These are phyloP conservation scores for Tipula lateralis DNA, from an alignment of 2,888 invertebrate genomes.

Conservation along the genomic window DNA sequence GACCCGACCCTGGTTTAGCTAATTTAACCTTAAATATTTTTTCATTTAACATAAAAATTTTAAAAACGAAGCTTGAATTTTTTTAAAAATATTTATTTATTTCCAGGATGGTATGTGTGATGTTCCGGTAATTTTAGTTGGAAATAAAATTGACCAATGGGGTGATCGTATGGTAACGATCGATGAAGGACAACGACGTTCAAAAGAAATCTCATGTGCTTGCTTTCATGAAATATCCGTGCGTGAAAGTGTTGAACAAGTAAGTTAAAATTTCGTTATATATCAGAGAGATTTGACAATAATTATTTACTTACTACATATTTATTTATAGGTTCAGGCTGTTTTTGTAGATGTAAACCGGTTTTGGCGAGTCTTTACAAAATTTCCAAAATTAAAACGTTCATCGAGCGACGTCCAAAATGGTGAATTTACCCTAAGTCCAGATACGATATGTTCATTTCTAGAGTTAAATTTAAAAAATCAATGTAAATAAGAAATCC, in stretches of 20 bases:
- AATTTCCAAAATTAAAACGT: constrained; percentile 60
- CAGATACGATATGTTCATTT: constrained; percentile 50
- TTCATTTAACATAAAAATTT: too few relatives aligned
- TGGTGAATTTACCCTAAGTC: constrained; percentile 52
- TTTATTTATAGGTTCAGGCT: constrained; percentile 57
- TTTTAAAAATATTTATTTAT: too few relatives aligned
- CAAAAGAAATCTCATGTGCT: constrained; percentile 73
- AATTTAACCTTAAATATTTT: too few relatives aligned
- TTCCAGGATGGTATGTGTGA: constrained; percentile 59
- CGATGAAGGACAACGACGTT: constrained; percentile 69
- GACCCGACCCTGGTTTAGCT: too few relatives aligned
- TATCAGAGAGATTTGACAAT: neutral
- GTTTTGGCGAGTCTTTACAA: constrained; percentile 68
- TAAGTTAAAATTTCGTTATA: constrained; percentile 40
- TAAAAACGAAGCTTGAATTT: too few relatives aligned
- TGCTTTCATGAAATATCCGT: constrained; percentile 84
- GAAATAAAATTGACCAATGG: constrained; percentile 72
- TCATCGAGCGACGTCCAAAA: constrained; percentile 55
- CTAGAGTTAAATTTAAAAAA: constrained; percentile 45
- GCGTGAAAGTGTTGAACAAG: constrained; percentile 77
- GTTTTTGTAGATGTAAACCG: constrained; percentile 72
- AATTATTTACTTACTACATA: too few relatives aligned
- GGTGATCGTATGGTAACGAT: constrained; percentile 76
- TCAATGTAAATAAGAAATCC: constrained; percentile 44
- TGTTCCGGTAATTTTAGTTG: constrained; percentile 74